Base-by-base conservation (phyloP, 2,113 vertebrate species). In the Corythaeola cristata region DNA sequence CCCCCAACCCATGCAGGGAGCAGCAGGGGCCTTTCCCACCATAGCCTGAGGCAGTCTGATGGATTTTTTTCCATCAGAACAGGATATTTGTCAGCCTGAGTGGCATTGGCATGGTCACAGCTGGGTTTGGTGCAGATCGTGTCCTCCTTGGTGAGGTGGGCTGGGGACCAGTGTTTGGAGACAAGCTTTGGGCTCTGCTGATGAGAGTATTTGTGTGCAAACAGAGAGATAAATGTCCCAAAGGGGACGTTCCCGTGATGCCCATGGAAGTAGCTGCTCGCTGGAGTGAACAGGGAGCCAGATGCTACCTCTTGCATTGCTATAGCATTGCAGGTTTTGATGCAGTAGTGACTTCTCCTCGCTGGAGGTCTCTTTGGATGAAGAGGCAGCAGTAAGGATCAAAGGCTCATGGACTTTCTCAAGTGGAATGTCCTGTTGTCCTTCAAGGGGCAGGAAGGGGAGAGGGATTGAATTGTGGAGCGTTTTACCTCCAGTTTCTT, bases 181-280 rank as follows among this genome's bases (percentile, higher is more conserved):
- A 33, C 28, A 33, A 14, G 30, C 44, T 96, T 78, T 64, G 73
- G 21, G 69, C 16, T 89, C 35, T 44, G 75, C 44, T 56, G 60
- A 0, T 3, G 3, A 33, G 50, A 86, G 4, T 19, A 49, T 55
- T 44, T 80, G 19, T 50, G 32, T 56, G 62, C 21, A 60, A 16
- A 23, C 20, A 6, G 5, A 50, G 41, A 45, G 27, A 37, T 19
- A 59, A 91, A 63, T 37, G 30, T 67, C 27, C n/a, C 27, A 18
- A 17, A 71, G n/a, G 17, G 8, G 24, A 37, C 0, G 2, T 33
- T 76, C 33, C 39, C 8, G 0, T 44, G 24, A 12, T 45, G 28
- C 9, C 52, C 35, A 9, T 52, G 30, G 56, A 60, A 79, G 45
- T 22, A 69, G 44, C 60, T 85, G 74, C 49, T 60, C 3, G 1